These are phyloP conservation scores for Catharus minimus DNA, from an alignment of 2,113 vertebrate species.

Conservation along the genomic window DNA sequence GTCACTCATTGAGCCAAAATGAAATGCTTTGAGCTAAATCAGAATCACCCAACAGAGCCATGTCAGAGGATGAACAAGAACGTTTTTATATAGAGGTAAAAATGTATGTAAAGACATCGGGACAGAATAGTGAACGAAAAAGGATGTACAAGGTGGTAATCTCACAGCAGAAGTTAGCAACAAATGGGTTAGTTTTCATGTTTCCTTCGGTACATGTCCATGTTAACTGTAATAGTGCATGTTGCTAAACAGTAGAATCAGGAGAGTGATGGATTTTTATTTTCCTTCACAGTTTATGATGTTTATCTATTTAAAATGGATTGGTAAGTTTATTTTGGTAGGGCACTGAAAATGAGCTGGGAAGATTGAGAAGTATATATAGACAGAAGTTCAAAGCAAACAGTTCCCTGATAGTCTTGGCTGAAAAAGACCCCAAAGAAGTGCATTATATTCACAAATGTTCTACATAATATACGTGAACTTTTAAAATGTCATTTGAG, in stretches of 20 bases:
- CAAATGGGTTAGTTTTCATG: background rate
- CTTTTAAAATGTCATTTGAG: background rate
- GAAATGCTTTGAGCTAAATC: background rate
- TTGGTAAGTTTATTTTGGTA: background rate
- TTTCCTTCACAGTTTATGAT: background rate
- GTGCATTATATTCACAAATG: background rate
- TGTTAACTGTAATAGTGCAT: background rate
- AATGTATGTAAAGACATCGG: fast-evolving
- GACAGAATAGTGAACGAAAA: background rate
- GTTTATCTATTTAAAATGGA: background rate
- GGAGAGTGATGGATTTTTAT: background rate
- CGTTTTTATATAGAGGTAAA: background rate
- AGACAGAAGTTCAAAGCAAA: background rate
- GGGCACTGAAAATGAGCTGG: background rate
- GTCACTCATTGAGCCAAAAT: background rate
- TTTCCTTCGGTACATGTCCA: background rate
- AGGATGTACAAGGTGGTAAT: fast-evolving
- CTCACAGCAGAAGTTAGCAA: background rate
- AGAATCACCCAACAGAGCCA: background rate
- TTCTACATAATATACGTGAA: background rate
- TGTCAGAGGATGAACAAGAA: background rate
- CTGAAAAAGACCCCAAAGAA: background rate
- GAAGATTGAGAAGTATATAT: background rate
- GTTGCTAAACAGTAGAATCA: background rate
- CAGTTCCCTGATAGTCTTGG: fast-evolving